Base-by-base conservation (phyloP, 1,140 invertebrate genomes). In the Sminthurinus signatus region DNA sequence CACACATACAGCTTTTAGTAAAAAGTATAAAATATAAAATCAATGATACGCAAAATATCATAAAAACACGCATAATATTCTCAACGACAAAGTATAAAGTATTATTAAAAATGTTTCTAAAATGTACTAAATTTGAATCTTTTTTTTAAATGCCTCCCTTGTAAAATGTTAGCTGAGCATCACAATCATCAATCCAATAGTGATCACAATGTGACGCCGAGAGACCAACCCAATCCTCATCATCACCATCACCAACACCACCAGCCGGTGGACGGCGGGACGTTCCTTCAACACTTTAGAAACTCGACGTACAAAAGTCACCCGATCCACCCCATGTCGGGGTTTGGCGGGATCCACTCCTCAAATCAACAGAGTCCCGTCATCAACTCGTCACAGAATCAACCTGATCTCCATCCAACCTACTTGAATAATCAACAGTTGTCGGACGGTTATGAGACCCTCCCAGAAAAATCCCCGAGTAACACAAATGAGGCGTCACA, bases 261-360 rank as follows among this genome's bases (percentile, higher is more conserved):
- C 28, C 15, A 56, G 3, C n/a, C 54, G 12, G 27, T 3, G n/a
- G n/a, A 32, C 5, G 4, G 5, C 19, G n/a, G n/a, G n/a, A n/a
- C n/a, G n/a, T n/a, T n/a, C n/a, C 3, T 39, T 19, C 54, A 19
- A n/a, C 44, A 56, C 28, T 36, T n/a, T 27, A 27, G 54, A 15
- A 56, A 56, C 54, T 10, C 3, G 8, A 56, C 54, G 8, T 31
- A 39, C 29, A 56, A 56, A 28, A 8, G 8, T 25, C 31, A 56
- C 23, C 54, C 54, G 3, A 56, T 56, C 54, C 54, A 56, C 21
- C 54, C 54, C 31, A 56, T 39, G 36, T 56, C 54, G 5, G 51
- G 51, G 12, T 54, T 54, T 23, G 29, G 51, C 25, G 54, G 54
- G 8, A n/a, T 39, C 3, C 29, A 36, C 54, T 14, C 8, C 19